Conservation (phyloP, 2,113 vertebrate genomes). For the Brachyistius frenatus region DNA sequence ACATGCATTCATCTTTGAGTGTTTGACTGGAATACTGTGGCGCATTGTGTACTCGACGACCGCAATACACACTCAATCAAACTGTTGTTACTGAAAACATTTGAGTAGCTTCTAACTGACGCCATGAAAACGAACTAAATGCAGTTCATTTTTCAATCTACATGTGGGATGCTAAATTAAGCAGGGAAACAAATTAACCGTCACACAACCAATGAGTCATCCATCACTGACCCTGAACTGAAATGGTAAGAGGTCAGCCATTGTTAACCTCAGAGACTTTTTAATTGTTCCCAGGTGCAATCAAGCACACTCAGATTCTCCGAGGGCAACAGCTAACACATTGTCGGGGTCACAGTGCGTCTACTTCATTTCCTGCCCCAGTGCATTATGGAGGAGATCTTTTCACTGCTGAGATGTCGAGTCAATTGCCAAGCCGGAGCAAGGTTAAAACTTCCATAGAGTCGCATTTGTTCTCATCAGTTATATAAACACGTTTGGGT, state of each 20-base stretch:
- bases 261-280: slow-evolving; percentile 70
- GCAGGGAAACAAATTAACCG: slow-evolving; percentile 11
- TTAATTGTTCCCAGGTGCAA: slow-evolving; percentile 75
- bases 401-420: slow-evolving; percentile 11
- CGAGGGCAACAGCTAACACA: slow-evolving; percentile 19
- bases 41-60: background rate
- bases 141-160: background rate
- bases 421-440: slow-evolving; percentile 30
- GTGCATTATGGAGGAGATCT: slow-evolving; percentile 34
- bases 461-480: slow-evolving; percentile 68
- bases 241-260: slow-evolving; percentile 50
- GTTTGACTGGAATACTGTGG: background rate
- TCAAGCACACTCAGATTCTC: slow-evolving; percentile 39
- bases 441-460: slow-evolving; percentile 20
- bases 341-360: slow-evolving; percentile 35
- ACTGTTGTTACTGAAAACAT: background rate
- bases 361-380: slow-evolving; percentile 50
- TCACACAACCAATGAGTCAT: slow-evolving; percentile 31
- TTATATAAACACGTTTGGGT: slow-evolving; percentile 41
- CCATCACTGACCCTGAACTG: slow-evolving; percentile 51
- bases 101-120: background rate
- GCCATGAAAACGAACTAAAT: background rate
- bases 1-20: no score
- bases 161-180: background rate
- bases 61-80: background rate